These are phyloP conservation scores for Lacerta viridis DNA, from an alignment of 2,797 vertebrate genomes.

Conservation along the genomic window DNA sequence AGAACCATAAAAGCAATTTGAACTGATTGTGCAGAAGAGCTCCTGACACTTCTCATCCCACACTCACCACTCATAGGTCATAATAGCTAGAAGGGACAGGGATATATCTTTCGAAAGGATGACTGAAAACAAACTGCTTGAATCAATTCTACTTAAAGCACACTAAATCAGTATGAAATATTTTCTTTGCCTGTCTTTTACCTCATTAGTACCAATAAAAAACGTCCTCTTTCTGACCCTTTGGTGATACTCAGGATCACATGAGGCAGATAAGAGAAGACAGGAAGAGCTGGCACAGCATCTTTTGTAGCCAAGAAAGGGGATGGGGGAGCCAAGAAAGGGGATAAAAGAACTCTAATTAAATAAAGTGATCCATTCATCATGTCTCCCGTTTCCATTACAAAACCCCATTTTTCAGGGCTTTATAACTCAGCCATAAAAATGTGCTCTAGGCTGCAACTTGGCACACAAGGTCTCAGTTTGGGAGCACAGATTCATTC, in stretches of 20 bases:
- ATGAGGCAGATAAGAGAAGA: conserved; percentile 40
- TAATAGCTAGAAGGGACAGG: conserved; percentile 2
- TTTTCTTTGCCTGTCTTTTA: conserved; percentile 63
- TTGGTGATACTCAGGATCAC: conserved; percentile 49
- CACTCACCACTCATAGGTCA: conserved; percentile 47
- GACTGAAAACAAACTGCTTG: conserved; percentile 52
- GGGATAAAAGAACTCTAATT: conserved; percentile 57
- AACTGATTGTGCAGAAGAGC: not conserved
- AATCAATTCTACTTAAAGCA: conserved; percentile 66
- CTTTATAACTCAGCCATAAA: conserved; percentile 49
- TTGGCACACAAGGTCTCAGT: conserved; percentile 64
- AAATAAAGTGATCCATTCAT: conserved; percentile 55
- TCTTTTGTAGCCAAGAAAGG: conserved; percentile 42
- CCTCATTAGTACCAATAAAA: conserved; percentile 67
- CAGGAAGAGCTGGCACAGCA: conserved; percentile 53
- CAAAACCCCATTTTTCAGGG: conserved; percentile 54
- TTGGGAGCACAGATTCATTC: conserved; percentile 55
- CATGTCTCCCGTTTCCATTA: conserved; percentile 49
- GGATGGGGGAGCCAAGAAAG: conserved; percentile 1
- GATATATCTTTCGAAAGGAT: conserved; percentile 50
- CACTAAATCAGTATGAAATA: conserved; percentile 54
- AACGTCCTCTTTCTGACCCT: conserved; percentile 62
- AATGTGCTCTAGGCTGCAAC: conserved; percentile 51
- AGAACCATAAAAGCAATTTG: not conserved
- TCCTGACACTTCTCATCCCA: conserved; percentile 26